A percentile compares a stretch with the other conserved stretches of the same genome.
Conservation (phyloP, 1,140 invertebrate genomes). For the Stenopsyche tienmushanensis region DNA sequence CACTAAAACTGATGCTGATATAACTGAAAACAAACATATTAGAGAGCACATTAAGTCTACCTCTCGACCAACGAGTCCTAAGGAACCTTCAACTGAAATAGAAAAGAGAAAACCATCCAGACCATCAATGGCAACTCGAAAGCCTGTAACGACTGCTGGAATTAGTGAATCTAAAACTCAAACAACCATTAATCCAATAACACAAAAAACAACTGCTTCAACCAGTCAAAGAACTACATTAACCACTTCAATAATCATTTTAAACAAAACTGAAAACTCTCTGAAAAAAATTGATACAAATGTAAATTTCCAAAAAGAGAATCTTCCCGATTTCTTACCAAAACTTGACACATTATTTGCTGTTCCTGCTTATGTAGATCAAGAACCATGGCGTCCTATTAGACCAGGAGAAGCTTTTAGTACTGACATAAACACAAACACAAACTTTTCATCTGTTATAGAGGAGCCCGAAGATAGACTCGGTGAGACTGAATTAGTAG, state of each 20-base stretch:
- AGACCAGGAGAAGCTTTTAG: conserved; percentile 49
- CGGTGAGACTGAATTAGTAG: conserved; percentile 53
- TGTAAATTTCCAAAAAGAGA: too few species aligned
- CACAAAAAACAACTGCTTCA: conserved; percentile 30
- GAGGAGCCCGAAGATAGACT: conserved; percentile 52
- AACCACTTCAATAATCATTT: not conserved
- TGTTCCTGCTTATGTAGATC: conserved; percentile 54
- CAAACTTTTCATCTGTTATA: conserved; percentile 39
- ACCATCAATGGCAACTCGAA: conserved; percentile 35
- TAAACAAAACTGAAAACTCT: conserved; percentile 8
- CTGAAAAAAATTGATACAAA: not conserved
- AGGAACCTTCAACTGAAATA: conserved; percentile 52
- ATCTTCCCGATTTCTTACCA: conserved; percentile 47
- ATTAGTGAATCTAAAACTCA: conserved; percentile 43
- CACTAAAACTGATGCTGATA: conserved; percentile 62
- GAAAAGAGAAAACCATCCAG: conserved; percentile 47
- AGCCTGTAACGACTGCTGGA: conserved; percentile 1
- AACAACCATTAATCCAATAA: conserved; percentile 43
- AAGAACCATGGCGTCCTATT: conserved; percentile 61
- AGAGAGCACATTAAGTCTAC: conserved; percentile 45
- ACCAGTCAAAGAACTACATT: not conserved
- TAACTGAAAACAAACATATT: conserved; percentile 59
- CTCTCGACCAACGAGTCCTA: conserved; percentile 44
- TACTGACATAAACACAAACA: conserved; percentile 38
- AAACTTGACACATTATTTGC: conserved; percentile 56